These are phyloP conservation scores for Strigamia transsilvanica DNA, from an alignment of 2,888 invertebrate species.

Conservation along the genomic window DNA sequence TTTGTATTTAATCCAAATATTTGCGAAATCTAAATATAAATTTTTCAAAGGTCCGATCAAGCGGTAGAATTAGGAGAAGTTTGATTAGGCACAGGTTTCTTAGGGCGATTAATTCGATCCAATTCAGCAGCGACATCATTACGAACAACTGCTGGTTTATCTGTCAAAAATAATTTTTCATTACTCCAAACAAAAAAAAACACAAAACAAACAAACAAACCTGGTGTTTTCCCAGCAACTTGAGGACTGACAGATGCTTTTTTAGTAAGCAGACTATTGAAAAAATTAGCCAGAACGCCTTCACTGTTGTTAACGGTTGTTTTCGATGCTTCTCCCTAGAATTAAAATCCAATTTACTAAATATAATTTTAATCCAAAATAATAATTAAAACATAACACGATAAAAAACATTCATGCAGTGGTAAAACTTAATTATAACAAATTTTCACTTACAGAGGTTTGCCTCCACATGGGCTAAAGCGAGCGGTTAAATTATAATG, in stretches of 20 bases:
- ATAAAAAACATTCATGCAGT: constrained; percentile 13
- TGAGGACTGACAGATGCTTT: constrained; percentile 74
- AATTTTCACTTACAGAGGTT: constrained; percentile 54
- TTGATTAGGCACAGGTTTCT: constrained; percentile 63
- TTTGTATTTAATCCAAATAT: background rate
- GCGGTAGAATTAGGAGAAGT: constrained; percentile 45
- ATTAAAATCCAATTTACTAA: constrained; percentile 50
- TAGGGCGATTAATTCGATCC: constrained; percentile 83
- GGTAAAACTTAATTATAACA: background rate
- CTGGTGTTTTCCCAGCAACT: constrained; percentile 34
- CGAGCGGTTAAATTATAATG: constrained; percentile 18
- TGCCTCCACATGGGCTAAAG: constrained; percentile 55
- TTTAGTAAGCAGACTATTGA: constrained; percentile 95
- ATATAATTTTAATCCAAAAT: background rate
- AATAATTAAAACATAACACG: background rate
- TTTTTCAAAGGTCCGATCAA: background rate
- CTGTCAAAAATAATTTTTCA: constrained; percentile 22
- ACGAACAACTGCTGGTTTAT: constrained; percentile 76
- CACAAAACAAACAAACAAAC: background rate
- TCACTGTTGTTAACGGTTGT: constrained; percentile 76
- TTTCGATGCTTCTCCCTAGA: constrained; percentile 78
- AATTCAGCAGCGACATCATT: constrained; percentile 93
- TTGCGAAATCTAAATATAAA: background rate
- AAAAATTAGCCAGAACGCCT: constrained; percentile 96
- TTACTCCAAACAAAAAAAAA: background rate